Evolutionary conservation across 2,888 invertebrate species (phyloP).

Genomic region (Drosophila differens): DNA sequence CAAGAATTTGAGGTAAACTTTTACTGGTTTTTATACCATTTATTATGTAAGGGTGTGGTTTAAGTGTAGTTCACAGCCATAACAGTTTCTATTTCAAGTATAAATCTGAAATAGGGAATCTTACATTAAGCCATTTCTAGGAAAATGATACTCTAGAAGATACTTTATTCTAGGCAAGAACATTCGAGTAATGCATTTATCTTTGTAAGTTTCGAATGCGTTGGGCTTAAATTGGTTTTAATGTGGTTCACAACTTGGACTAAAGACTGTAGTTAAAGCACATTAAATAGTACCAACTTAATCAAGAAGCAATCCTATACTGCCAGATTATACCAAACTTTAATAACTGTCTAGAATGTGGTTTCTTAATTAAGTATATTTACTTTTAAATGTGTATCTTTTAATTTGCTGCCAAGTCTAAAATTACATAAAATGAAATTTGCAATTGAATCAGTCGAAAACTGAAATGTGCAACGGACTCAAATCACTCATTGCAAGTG

Average conservation of each 20-base stretch:
- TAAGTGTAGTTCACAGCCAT: not conserved
- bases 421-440: slow-evolving; percentile 14
- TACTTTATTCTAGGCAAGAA: not conserved
- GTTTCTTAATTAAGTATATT: slow-evolving; percentile 4
- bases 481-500: slow-evolving; percentile 55
- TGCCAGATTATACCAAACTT: not conserved
- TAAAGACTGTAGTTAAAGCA: slow-evolving; percentile 1
- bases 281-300: not conserved
- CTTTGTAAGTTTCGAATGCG: not conserved
- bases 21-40: not conserved
- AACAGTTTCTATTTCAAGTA: not conserved
- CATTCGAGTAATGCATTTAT: not conserved
- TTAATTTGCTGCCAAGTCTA: not conserved
- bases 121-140: not conserved
- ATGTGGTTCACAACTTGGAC: not conserved
- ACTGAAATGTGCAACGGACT: slow-evolving; percentile 24
- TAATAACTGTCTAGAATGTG: not conserved
- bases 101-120: not conserved
- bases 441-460: slow-evolving; percentile 26
- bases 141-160: not conserved
- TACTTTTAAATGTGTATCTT: slow-evolving; percentile 1
- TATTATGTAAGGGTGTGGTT: not conserved
- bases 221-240: not conserved
- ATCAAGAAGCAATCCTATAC: not conserved
- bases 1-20: not conserved